Evolutionary conservation across 2,888 invertebrate genomes (phyloP).

Genomic region (Hydriomena furcata): DNA sequence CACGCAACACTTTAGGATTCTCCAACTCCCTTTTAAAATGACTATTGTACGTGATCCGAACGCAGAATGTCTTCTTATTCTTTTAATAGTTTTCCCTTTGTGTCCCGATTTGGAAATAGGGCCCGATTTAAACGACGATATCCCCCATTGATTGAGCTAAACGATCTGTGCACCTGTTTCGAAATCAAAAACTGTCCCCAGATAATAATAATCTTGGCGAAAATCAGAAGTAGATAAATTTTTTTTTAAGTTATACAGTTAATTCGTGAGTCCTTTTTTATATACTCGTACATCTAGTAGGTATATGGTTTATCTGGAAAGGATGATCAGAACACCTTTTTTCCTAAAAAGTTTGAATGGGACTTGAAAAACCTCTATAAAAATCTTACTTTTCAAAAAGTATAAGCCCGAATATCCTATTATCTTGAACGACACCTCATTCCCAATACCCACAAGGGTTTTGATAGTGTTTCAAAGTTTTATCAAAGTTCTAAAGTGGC

Average conservation of each 20-base stretch:
- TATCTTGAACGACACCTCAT: constrained; percentile 23
- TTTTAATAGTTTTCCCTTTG: constrained; percentile 61
- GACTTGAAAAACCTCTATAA: constrained; percentile 13
- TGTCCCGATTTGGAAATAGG: constrained; percentile 48
- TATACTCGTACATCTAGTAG: no score
- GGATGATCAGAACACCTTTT: not conserved
- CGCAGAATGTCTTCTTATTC: constrained; percentile 56
- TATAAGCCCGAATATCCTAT: constrained; percentile 19
- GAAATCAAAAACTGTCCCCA: no score
- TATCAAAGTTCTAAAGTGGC: constrained; percentile 25
- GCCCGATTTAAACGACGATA: constrained; percentile 37
- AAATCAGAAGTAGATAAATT: no score
- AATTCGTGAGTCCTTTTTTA: no score
- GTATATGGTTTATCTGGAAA: not conserved
- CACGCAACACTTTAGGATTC: constrained; percentile 27
- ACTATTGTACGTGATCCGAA: constrained; percentile 66
- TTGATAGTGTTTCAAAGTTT: constrained; percentile 25
- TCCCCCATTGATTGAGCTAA: constrained; percentile 34
- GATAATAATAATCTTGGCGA: not conserved
- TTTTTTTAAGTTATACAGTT: no score
- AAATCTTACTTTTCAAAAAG: constrained; percentile 18
- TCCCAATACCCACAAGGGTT: constrained; percentile 23
- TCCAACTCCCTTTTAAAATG: constrained; percentile 63
- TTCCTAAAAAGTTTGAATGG: constrained; percentile 15
- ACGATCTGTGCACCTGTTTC: no score